Base-by-base conservation (phyloP, 1,140 invertebrate genomes). In the Drosophila varians region DNA sequence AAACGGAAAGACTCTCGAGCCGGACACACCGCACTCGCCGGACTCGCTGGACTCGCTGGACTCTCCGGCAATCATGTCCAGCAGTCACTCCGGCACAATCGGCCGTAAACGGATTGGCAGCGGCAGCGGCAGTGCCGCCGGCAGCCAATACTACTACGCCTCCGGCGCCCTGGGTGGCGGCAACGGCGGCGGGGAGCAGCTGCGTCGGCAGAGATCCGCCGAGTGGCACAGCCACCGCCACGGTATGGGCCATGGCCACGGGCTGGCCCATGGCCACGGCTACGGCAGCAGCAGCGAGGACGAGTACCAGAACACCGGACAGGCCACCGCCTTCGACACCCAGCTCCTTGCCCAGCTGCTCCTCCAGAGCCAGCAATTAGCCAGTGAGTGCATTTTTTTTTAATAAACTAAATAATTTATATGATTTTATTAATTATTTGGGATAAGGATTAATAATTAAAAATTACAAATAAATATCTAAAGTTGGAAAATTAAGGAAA, bases 171-270 rank as follows among this genome's bases (percentile, higher is more conserved):
- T 26, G 7, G 45, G 21, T 9, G 43, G 52, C 25, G 26, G 38
- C n/a, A 49, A 21, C 23, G 36, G 71, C 16, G 75, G 79, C 0
- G 77, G 74, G 7, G 74, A 90, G 26, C 82, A 90, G 48, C 71
- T 94, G 92, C 91, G 93, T 55, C 91, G 93, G 38, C 93, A 94
- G 78, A 91, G 93, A 36, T 94, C 93, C 64, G 92, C 93, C 40
- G 93, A 94, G 89, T 94, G 93, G 93, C 92, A 93, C 60, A 93
- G 93, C 79, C 80, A 84, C 55, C 92, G 93, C 61, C 92, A 93
- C 71, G 92, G 23, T 93, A 93, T 70, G 66, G 69, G 9, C 21
- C 55, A 57, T 18, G 66, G 55, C 0, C 8, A 57, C 19, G 66
- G 55, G 0, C 3, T 64, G 60, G 56, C 57, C 11, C 51, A 64